Conservation (phyloP, 2,888 invertebrate species). For the Erebia epiphron region DNA sequence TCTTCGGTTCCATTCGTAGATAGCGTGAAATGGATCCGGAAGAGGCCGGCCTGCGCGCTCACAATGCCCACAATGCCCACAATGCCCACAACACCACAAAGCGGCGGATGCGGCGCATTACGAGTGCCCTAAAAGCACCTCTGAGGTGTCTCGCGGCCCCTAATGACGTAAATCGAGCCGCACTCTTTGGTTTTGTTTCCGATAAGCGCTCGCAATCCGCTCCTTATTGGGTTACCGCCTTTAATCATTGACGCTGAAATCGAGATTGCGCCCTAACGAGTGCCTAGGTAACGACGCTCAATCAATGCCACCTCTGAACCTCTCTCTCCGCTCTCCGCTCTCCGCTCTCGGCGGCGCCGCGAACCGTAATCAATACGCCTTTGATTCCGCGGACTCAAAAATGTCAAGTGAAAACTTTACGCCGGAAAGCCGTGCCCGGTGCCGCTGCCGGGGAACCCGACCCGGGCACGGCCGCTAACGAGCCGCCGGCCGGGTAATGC, state of each 20-base stretch:
- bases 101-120: constrained; percentile 54
- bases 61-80: constrained; percentile 43
- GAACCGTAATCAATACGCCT: constrained; percentile 73
- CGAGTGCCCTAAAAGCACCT: constrained; percentile 46
- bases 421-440: constrained; percentile 28
- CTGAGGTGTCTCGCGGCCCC: constrained; percentile 53
- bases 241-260: constrained; percentile 68
- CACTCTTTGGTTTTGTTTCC: constrained; percentile 72
- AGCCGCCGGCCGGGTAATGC: constrained; percentile 26
- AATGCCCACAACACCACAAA: constrained; percentile 55
- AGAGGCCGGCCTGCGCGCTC: constrained; percentile 48
- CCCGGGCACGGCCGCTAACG: constrained; percentile 40
- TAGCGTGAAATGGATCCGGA: constrained; percentile 55
- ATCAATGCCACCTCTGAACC: constrained; percentile 40
- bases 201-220: constrained; percentile 60
- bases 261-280: constrained; percentile 41
- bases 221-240: constrained; percentile 75
- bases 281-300: constrained; percentile 56
- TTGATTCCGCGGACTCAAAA: constrained; percentile 62
- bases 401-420: constrained; percentile 43
- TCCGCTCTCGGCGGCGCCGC: constrained; percentile 16
- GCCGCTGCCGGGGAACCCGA: no score
- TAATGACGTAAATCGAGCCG: constrained; percentile 76
- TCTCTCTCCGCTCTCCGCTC: constrained; percentile 8
- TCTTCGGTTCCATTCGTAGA: constrained; percentile 3